Conservation (phyloP, 2,113 vertebrate species). For the Australoheros scitulus region DNA sequence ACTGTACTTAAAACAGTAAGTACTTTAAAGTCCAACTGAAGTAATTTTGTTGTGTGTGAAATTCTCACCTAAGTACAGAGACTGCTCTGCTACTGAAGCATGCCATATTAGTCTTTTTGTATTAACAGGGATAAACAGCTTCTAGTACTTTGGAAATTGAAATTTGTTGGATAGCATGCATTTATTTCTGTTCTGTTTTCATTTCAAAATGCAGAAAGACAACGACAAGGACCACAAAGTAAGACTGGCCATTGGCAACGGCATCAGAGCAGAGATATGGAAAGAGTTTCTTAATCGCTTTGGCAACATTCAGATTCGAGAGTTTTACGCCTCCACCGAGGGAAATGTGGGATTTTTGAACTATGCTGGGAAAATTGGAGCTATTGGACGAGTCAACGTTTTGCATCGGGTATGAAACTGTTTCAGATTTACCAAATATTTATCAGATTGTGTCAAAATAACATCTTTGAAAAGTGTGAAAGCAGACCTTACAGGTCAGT, state of each 20-base stretch:
- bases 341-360: conserved; percentile 88
- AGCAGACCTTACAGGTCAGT: neutral
- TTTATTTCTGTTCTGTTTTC: neutral
- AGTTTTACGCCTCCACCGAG: conserved; percentile 91
- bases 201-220: conserved; percentile 74
- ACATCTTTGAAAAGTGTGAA: neutral
- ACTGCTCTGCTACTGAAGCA: neutral
- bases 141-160: neutral
- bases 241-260: conserved; percentile 86
- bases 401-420: conserved; percentile 76
- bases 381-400: conserved; percentile 82
- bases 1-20: neutral
- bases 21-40: neutral
- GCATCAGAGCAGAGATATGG: conserved; percentile 87
- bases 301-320: conserved; percentile 82
- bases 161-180: neutral
- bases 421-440: conserved; percentile 6
- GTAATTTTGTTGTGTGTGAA: neutral
- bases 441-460: neutral
- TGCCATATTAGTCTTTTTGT: neutral
- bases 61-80: neutral
- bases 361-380: conserved; percentile 86
- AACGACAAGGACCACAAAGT: conserved; percentile 86
- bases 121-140: neutral
- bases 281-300: conserved; percentile 86